Base-by-base conservation (phyloP, 1,140 invertebrate species). In the Pogonomyrmex barbatus region DNA sequence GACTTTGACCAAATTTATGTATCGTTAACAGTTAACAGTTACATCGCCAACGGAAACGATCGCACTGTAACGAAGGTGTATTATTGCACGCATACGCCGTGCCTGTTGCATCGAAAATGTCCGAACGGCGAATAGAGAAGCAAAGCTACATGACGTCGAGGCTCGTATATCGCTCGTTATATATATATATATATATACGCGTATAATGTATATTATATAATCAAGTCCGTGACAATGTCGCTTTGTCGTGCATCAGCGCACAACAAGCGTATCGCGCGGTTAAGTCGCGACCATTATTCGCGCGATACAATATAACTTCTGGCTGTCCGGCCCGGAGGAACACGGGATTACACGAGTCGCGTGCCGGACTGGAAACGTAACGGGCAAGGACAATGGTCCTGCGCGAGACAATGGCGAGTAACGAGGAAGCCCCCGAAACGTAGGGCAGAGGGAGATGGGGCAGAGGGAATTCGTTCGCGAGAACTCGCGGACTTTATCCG, bases 81-180 rank as follows among this genome's bases (percentile, higher is more conserved):
- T 87, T 86, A 75, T 78, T 78, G 63, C 81, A 60, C 36, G 58
- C 47, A 4, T 77, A 65, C 10, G 36, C 52, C 10, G 39, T 52
- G 86, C 81, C 86, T 87, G 86, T 87, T 87, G 73, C 86, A 71
- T 85, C 73, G 52, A 68, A 76, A 71, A 52, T 84, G 50, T 50
- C n/a, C 24, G 30, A 47, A 50, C 63, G 12, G 45, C 47, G 8
- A n/a, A 79, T 8, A 5, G 33, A 39, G n/a, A 39, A 79, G 47
- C 36, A n/a, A 17, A 39, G 54, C 36, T 79, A 12, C 4, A 42
- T 81, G 12, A 17, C 17, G n/a, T 24, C 17, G 10, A 79, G 68
- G 8, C 73, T 24, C 54, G 1, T 60, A 17, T 17, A 78, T 65
- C 60, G 45, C 58, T 36, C 24, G 12, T 77, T 50, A 8, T 76